phyloP scores from a whole-genome alignment of 2,797 vertebrate species.

The Florisuga fusca region DNA sequence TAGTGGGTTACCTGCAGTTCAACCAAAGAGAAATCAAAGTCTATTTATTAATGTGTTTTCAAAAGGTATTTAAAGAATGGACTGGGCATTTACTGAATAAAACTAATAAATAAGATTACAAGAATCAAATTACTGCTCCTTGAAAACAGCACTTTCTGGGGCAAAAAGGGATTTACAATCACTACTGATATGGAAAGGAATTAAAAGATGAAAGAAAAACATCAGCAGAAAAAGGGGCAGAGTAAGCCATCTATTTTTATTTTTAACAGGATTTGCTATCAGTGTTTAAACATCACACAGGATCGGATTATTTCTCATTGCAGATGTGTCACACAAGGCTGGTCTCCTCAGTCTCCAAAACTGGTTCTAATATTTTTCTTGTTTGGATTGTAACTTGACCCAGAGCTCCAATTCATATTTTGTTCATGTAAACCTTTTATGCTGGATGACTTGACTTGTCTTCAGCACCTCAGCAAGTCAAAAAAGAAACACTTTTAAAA shows the following conservation, averaged over 20 bases:
- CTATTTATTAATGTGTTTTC: slow-evolving; percentile 33
- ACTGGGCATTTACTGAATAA: slow-evolving; percentile 36
- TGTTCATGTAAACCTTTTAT: slow-evolving; percentile 49
- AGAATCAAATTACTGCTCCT: slow-evolving; percentile 23
- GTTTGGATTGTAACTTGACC: slow-evolving; percentile 65
- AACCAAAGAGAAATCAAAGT: slow-evolving; percentile 34
- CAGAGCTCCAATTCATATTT: slow-evolving; percentile 9
- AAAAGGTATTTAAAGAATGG: slow-evolving; percentile 18
- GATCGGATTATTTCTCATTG: neutral
- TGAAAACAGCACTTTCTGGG: neutral
- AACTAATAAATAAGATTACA: slow-evolving; percentile 44
- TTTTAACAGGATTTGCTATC: neutral
- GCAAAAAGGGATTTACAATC: neutral
- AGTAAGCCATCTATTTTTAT: neutral
- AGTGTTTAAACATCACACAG: neutral
- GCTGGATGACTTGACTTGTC: slow-evolving; percentile 65
- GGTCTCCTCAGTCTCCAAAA: slow-evolving; percentile 48
- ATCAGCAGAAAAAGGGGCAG: slow-evolving; percentile 1
- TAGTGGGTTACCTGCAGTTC: slow-evolving; percentile 25
- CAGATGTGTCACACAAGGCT: slow-evolving; percentile 24
- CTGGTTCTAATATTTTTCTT: slow-evolving; percentile 53
- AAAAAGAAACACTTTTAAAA: slow-evolving; percentile 66
- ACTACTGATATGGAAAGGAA: slow-evolving; percentile 36
- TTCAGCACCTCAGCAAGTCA: slow-evolving; percentile 63
- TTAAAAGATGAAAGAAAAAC: slow-evolving; percentile 68